Conservation (phyloP, 2,113 vertebrate species). For the Trogon melanurus region DNA sequence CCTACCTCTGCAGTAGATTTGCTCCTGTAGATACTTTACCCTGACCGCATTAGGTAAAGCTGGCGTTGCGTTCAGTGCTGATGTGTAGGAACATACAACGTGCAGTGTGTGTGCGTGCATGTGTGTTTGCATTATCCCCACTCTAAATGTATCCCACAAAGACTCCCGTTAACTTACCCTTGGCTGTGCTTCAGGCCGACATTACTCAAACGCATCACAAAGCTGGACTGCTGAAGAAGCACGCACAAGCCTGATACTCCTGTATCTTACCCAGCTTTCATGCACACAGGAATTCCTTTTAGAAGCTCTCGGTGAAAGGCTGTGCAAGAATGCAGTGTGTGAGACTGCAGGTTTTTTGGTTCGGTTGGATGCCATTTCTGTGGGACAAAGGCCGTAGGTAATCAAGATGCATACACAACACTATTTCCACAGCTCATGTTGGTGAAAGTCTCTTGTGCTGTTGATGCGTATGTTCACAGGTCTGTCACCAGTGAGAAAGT, state of each 20-base stretch:
- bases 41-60: not conserved
- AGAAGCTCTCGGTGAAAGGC: not conserved
- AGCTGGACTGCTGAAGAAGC: not conserved
- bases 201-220: not conserved
- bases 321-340: not conserved
- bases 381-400: not conserved
- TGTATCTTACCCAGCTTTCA: not conserved
- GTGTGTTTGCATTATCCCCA: not conserved
- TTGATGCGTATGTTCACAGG: not conserved
- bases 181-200: not conserved
- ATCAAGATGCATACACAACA: not conserved
- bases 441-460: not conserved
- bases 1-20: not conserved
- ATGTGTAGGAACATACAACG: not conserved
- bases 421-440: not conserved
- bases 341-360: fast-evolving
- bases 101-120: not conserved
- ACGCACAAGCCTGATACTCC: not conserved
- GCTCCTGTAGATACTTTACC: not conserved
- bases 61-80: not conserved
- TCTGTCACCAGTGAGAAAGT: not conserved
- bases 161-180: not conserved
- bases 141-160: not conserved
- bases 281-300: not conserved
- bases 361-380: not conserved